Evolutionary conservation across 2,888 invertebrate species (phyloP).

Genomic region (Hyppa rectilinea): DNA sequence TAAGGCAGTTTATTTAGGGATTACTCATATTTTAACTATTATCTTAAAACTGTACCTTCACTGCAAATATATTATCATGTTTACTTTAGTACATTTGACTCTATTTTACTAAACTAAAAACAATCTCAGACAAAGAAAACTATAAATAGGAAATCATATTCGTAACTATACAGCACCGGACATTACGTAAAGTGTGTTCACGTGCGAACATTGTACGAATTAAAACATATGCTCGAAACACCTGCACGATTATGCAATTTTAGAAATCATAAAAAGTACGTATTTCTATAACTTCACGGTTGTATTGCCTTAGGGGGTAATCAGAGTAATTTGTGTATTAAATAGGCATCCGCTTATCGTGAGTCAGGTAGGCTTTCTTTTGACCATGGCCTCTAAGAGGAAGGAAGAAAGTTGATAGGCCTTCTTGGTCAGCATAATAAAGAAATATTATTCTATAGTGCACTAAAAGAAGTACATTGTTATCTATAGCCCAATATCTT

Average conservation of each 20-base stretch:
- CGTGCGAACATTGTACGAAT: conserved; percentile 52
- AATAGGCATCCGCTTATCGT: conserved; percentile 46
- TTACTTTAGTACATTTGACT: too few relatives aligned
- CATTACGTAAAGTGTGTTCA: conserved; percentile 60
- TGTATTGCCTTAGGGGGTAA: conserved; percentile 54
- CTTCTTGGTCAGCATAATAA: conserved; percentile 7
- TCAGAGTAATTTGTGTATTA: conserved; percentile 50
- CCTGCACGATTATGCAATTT: conserved; percentile 60
- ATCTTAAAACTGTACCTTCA: too few relatives aligned
- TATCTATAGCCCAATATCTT: too few relatives aligned
- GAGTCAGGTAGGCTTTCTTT: conserved; percentile 44
- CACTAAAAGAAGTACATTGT: conserved; percentile 2
- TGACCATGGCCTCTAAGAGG: conserved; percentile 12
- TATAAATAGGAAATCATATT: conserved; percentile 44
- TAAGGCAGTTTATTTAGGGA: too few relatives aligned
- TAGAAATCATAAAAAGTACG: conserved; percentile 62
- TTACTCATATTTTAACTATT: too few relatives aligned
- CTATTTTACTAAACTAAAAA: conserved; percentile 5
- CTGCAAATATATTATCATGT: too few relatives aligned
- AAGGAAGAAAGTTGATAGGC: conserved; percentile 32
- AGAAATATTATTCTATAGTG: not conserved
- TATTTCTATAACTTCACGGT: conserved; percentile 58
- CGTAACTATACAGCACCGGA: conserved; percentile 48
- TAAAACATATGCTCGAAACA: conserved; percentile 55
- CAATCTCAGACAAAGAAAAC: not conserved